A percentile compares a stretch with the other conserved stretches of the same genome.
phyloP scores from a whole-genome alignment of 2,888 invertebrate species.

The Volucella inanis region DNA sequence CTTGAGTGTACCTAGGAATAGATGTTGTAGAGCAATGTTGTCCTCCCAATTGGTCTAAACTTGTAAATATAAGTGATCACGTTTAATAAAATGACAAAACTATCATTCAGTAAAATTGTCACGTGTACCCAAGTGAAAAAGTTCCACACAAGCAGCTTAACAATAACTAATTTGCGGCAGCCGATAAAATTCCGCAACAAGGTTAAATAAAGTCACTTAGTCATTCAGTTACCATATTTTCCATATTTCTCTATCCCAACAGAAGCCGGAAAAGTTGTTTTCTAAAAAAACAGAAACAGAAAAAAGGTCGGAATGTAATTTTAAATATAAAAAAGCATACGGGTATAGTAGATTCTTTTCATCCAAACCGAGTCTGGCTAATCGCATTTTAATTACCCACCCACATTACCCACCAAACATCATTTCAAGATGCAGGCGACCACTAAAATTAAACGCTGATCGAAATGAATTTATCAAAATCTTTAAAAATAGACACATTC shows the following conservation, averaged over 20 bases:
- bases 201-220: not conserved
- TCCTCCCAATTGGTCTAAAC: too few species aligned
- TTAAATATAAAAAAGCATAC: not conserved
- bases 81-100: too few species aligned
- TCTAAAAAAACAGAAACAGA: not conserved
- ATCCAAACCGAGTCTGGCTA: constrained; percentile 42
- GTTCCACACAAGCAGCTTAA: not conserved
- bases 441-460: constrained; percentile 27
- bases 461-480: constrained; percentile 63
- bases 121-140: not conserved
- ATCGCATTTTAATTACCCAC: constrained; percentile 69
- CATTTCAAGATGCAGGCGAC: not conserved
- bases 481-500: constrained; percentile 27
- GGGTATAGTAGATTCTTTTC: not conserved
- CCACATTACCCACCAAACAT: constrained; percentile 21
- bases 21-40: too few species aligned
- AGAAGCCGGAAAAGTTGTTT: constrained; percentile 13
- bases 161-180: constrained; percentile 17
- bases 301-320: constrained; percentile 2
- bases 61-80: too few species aligned
- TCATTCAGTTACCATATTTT: not conserved
- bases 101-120: too few species aligned
- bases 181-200: constrained; percentile 2
- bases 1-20: too few species aligned
- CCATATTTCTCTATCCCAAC: not conserved